Percentiles rank a stretch among this genome's conserved stretches.
phyloP scores from a whole-genome alignment of 2,797 vertebrate species.

The Gymnopithys bicolor region DNA sequence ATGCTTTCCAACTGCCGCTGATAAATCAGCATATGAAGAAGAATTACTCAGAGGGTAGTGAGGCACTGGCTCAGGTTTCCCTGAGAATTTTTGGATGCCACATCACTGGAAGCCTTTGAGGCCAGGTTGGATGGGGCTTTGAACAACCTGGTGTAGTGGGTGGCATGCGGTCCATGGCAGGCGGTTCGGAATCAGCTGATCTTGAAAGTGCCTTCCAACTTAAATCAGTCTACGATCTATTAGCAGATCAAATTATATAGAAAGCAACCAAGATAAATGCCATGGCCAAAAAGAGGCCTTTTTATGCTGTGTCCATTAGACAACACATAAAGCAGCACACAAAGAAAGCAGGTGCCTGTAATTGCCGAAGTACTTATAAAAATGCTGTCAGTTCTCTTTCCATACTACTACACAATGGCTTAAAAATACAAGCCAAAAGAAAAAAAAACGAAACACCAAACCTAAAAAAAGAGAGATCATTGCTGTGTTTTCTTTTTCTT shows the following conservation, averaged over 20 bases:
- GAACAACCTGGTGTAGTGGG: not conserved
- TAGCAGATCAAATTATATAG: not conserved
- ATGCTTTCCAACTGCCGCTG: not conserved
- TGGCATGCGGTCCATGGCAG: too few species aligned
- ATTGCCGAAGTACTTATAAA: not conserved
- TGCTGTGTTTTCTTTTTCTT: not conserved
- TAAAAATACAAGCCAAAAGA: not conserved
- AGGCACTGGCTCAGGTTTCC: not conserved
- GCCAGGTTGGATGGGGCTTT: not conserved
- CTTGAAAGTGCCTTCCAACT: not conserved
- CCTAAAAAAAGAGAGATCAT: too few species aligned
- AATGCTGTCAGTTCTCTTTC: not conserved
- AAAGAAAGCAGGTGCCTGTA: not conserved
- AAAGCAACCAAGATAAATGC: not conserved
- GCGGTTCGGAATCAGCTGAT: not conserved
- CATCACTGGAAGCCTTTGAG: not conserved
- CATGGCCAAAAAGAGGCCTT: not conserved
- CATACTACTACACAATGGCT: not conserved
- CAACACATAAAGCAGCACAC: not conserved
- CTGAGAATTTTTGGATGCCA: not conserved
- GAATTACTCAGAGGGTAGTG: not conserved
- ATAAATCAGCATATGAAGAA: not conserved
- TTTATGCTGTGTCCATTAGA: not conserved
- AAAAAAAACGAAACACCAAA: not conserved
- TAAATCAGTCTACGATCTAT: not conserved